phyloP scores from a whole-genome alignment of 2,113 vertebrate genomes.

The Nycticorax nycticorax region DNA sequence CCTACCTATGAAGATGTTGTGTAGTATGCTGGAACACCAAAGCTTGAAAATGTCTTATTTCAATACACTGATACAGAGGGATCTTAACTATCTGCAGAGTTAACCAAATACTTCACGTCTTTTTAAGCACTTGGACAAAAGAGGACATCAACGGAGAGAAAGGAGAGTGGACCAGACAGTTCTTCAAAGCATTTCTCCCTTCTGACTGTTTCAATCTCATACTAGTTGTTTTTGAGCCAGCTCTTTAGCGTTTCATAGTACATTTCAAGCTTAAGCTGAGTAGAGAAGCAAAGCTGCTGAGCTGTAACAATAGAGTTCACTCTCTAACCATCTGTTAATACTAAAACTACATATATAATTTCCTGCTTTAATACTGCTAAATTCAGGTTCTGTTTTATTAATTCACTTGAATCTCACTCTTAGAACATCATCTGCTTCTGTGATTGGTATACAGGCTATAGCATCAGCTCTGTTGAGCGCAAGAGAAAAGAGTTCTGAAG shows the following conservation, averaged over 20 bases:
- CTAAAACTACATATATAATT: neutral
- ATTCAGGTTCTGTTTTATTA: neutral
- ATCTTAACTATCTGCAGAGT: neutral
- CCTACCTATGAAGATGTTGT: rapidly evolving
- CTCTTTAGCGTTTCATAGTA: neutral
- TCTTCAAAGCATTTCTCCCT: neutral
- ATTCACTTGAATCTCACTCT: neutral
- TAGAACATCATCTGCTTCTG: neutral
- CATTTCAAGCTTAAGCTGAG: neutral
- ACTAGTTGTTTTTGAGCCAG: neutral
- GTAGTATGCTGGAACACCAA: neutral
- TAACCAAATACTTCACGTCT: neutral
- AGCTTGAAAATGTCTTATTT: neutral
- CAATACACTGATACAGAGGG: neutral
- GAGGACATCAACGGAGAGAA: neutral
- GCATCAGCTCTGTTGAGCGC: neutral
- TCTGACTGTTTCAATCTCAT: neutral
- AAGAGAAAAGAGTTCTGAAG: neutral
- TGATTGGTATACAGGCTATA: neutral
- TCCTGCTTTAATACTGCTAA: neutral
- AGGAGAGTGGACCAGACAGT: neutral
- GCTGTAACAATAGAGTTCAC: neutral
- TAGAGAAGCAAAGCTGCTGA: neutral
- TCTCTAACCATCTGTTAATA: neutral
- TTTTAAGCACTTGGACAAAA: neutral